Base-by-base conservation (phyloP, 2,797 vertebrate species). In the Anisognathus igniventris region DNA sequence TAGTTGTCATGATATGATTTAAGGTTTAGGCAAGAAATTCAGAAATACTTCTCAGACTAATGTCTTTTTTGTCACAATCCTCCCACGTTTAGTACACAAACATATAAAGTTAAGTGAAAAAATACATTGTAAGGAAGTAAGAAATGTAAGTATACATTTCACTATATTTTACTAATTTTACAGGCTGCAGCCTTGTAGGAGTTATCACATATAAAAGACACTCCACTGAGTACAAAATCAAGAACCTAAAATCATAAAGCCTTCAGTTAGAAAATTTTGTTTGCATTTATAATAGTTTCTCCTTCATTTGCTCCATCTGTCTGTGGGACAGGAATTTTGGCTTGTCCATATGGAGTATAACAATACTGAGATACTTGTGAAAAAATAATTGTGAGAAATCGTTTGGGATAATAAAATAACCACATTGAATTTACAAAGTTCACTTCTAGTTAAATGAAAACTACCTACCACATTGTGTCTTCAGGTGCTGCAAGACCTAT, bases 221-320 rank as follows among this genome's bases (percentile, higher is more conserved):
- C 24, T 56, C 48, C 21, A 45, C 9, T 2, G 14, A 48, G 17
- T 39, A 67, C 37, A 74, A 86, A 88, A 88, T 24, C 21, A 73
- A 88, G 44, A 86, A 57, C 5, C 7, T 45, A 65, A 92, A 61
- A 3, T 27, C 45, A 67, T 16, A 8, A 86, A 78, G n/a, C 8
- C 35, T 75, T 47, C 14, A n/a, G 51, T 84, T 47, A 81, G 60
- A 78, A 21, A 75, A 65, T 61, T 65, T 78, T 92, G 3, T 65
- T 81, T 94, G 50, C 53, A 60, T 93, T 92, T 81, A 25, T 53
- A 53, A 56, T 35, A 61, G 31, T 75, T 93, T 81, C 45, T 68
- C 70, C 45, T 83, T 88, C 20, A 57, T 81, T 88, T 92, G 25
- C 48, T 93, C 79, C 90, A 83, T 92, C 68, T 95, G 56, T 58